Percentiles rank a stretch among this genome's conserved stretches.
Conservation (phyloP, 2,797 vertebrate genomes). For the Eulemur mongoz region DNA sequence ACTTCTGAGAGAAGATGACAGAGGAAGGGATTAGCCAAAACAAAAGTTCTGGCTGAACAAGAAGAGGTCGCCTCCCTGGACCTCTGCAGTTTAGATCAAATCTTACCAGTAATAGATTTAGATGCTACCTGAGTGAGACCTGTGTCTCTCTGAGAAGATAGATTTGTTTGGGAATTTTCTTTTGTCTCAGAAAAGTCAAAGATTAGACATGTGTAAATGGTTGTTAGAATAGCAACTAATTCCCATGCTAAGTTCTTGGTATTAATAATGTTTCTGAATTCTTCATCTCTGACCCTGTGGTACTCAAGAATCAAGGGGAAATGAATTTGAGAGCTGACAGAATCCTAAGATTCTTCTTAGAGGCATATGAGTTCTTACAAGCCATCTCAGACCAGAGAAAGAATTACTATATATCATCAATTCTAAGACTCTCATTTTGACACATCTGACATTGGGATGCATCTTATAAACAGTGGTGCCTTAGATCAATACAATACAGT, state of each 20-base stretch:
- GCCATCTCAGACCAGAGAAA: not conserved
- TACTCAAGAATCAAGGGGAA: not conserved
- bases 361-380: not conserved
- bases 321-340: slow-evolving; percentile 36
- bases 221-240: not conserved
- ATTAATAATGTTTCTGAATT: not conserved
- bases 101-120: not conserved
- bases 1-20: not conserved
- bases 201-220: not conserved
- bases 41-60: not conserved
- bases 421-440: slow-evolving; percentile 44
- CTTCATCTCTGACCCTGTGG: not conserved
- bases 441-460: slow-evolving; percentile 4
- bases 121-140: not conserved
- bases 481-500: not conserved
- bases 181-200: slow-evolving; percentile 42
- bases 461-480: not conserved
- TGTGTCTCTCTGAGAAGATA: slow-evolving; percentile 65
- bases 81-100: not conserved
- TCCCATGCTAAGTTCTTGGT: not conserved
- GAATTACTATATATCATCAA: not conserved
- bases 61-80: not conserved
- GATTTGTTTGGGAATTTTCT: not conserved
- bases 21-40: not conserved
- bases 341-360: slow-evolving; percentile 24